A percentile compares a stretch with the other conserved stretches of the same genome.
Evolutionary conservation across 2,113 vertebrate genomes (phyloP).

Genomic region (Siniperca chuatsi): DNA sequence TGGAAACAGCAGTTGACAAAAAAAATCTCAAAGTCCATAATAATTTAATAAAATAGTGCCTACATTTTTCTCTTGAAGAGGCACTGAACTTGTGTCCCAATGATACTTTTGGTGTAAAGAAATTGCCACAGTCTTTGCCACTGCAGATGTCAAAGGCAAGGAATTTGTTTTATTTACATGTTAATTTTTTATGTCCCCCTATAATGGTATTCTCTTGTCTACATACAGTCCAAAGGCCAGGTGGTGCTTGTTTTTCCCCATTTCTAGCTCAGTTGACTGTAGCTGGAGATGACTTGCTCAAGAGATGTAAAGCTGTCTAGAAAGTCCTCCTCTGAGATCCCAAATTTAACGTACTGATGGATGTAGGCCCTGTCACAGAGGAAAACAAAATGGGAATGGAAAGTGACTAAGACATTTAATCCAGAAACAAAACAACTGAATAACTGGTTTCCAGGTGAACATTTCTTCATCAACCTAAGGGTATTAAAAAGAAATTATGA

Average conservation of each 20-base stretch:
- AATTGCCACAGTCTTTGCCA: neutral
- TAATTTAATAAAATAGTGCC: neutral
- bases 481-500: neutral
- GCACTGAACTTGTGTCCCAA: neutral
- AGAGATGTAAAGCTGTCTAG: conserved; percentile 92
- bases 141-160: neutral
- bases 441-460: neutral
- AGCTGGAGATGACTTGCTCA: conserved; percentile 96
- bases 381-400: neutral
- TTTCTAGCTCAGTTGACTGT: conserved; percentile 82
- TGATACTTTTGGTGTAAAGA: neutral
- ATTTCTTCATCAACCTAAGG: neutral
- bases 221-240: neutral
- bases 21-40: neutral
- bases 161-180: conserved; percentile 20
- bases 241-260: neutral
- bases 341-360: conserved; percentile 94
- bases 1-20: neutral
- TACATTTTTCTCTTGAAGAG: neutral
- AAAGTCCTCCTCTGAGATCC: conserved; percentile 95
- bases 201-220: neutral
- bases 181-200: neutral
- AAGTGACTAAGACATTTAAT: neutral
- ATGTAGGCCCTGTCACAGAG: conserved; percentile 89
- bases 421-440: neutral